Base-by-base conservation (phyloP, 2,888 invertebrate species). In the Arctia plantaginis region DNA sequence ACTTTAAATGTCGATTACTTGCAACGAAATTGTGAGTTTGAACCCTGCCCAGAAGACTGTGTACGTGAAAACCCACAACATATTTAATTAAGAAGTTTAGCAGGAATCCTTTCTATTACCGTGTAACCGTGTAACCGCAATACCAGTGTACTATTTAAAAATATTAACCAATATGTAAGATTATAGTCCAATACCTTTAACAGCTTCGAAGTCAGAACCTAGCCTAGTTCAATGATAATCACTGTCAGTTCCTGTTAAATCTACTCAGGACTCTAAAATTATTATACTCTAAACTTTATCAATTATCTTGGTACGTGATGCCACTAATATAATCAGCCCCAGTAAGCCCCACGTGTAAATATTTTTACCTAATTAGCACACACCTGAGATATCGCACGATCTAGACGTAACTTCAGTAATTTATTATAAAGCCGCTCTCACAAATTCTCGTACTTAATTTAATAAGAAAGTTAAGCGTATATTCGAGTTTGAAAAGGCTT, bases 371-470 rank as follows among this genome's bases (percentile, higher is more conserved):
- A 66, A 66, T 68, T 23, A 67, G 41, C 70, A 77, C 66, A 72
- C 35, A 27, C 47, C 27, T 72, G 80, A 75, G 77, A 77, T 73
- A 74, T 73, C 69, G 70, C 70, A 77, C 72, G 65, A 66, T 70
- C 71, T 30, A 74, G 30, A 75, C 55, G 44, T 66, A 30, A 67
- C 67, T 70, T 82, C 75, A 82, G 74, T 82, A 80, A 73, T 62
- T 75, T 77, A 81, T 82, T 77, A 74, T 71, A 55, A 73, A 69
- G 55, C 35, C 23, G 30, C 51, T 27, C 39, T 69, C 23, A 71
- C 77, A 71, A 73, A 72, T 75, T 73, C 67, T 7, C 30, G 67
- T 69, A 23, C 73, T 73, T 80, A 44, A 20, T 68, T 27, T n/a
- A 27, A n/a, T 39, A 66, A 66, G 33, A 66, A 39, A 33, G 51